A percentile compares a stretch with the other conserved stretches of the same genome.
These are phyloP conservation scores for Eumaeus atala DNA, from an alignment of 1,140 invertebrate species.

Conservation along the genomic window DNA sequence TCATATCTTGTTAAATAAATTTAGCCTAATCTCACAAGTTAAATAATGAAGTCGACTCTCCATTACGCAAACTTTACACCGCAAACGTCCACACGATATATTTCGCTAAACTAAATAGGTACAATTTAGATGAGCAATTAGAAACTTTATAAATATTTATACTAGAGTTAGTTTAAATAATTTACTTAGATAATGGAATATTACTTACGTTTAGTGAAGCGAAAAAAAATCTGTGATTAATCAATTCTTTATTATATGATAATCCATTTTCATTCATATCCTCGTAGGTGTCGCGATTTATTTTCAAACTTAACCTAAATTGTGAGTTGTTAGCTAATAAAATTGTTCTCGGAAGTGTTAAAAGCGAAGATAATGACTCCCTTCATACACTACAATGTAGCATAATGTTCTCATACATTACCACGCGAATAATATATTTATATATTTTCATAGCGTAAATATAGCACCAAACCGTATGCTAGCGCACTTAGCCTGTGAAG, in stretches of 20 bases:
- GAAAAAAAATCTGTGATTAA: conserved; percentile 34
- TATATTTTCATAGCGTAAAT: conserved; percentile 25
- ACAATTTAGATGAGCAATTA: conserved; percentile 68
- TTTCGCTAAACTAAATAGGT: conserved; percentile 47
- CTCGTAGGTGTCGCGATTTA: not conserved
- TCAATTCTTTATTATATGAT: conserved; percentile 15
- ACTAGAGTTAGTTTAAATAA: conserved; percentile 47
- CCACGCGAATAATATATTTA: conserved; percentile 13
- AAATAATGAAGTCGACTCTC: conserved; percentile 11
- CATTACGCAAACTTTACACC: not conserved
- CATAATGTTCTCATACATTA: conserved; percentile 7
- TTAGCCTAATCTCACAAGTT: conserved; percentile 37
- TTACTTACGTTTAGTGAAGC: conserved; percentile 60
- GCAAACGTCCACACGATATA: conserved; percentile 7
- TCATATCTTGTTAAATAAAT: conserved; percentile 56
- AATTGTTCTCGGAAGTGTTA: conserved; percentile 16
- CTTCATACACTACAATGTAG: conserved; percentile 13
- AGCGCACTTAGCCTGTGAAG: conserved; percentile 47
- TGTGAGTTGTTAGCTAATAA: conserved; percentile 17
- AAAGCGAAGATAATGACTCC: conserved; percentile 16
- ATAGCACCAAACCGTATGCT: conserved; percentile 61
- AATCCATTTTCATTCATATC: not conserved
- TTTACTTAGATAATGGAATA: conserved; percentile 71
- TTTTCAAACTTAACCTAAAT: conserved; percentile 17
- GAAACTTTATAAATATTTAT: conserved; percentile 49